Evolutionary conservation across 2,888 invertebrate genomes (phyloP), one percentile per base, ranked within the genome.

Genomic region (Tethea ocularis): DNA sequence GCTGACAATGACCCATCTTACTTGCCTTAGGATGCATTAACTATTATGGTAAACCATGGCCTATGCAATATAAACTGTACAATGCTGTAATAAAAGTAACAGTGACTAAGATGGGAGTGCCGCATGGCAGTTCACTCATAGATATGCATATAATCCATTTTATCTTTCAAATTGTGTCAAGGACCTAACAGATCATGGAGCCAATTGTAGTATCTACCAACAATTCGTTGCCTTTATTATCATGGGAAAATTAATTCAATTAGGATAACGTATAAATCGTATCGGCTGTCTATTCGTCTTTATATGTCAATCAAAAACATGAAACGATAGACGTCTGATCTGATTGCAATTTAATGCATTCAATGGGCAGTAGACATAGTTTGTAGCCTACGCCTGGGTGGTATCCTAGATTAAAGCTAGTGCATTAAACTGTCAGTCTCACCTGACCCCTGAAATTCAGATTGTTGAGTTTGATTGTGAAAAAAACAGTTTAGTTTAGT

Each of bases 191-290:
- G 57, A 57, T 67, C 67, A 66, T 57, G 69, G 62, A 64, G 52
- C 29, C 56, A 56, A 58, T 58, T 59, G 57, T 64, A 63, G 78
- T 78, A n/a, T n/a, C n/a, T n/a, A n/a, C n/a, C n/a, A n/a, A 78
- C 78, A 77, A 67, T 60, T 62, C 61, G 62, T 64, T 56, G 58
- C 67, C 54, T 75, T 77, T 77, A 78, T 77, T 69, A 70, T 73
- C 84, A 86, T 88, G 88, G 86, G 87, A 87, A 83, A 83, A 81
- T 80, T 86, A 86, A 86, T 87, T 86, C 74, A 83, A 87, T 83
- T 82, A 83, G 78, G 77, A 69, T 74, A 63, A 72, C 66, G 69
- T 61, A 60, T 61, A 67, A 58, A 53, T 52, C 56, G 59, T 13
- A 24, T n/a, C 22, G 52, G 24, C 52, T 46, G 46, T 46, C 46